These are phyloP conservation scores for Pungitius pungitius DNA, from an alignment of 2,113 vertebrate genomes.

Conservation along the genomic window DNA sequence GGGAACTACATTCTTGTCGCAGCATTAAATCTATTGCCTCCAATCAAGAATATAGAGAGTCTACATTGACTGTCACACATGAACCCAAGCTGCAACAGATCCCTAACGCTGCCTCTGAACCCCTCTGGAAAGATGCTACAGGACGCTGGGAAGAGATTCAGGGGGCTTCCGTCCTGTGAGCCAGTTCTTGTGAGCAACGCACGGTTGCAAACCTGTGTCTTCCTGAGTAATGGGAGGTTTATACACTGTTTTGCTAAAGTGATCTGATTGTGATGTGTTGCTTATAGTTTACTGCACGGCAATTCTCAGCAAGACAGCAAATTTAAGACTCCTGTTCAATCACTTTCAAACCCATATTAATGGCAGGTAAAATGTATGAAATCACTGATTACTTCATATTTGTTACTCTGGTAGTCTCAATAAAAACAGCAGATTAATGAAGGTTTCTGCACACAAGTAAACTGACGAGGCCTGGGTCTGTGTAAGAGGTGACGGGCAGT, in stretches of 20 bases:
- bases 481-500: conserved; percentile 3
- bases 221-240: too few species aligned
- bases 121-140: conserved; percentile 83
- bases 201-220: conserved; percentile 88
- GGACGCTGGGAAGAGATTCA: conserved; percentile 86
- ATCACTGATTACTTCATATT: not conserved
- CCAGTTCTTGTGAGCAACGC: conserved; percentile 86
- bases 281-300: not conserved
- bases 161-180: conserved; percentile 82
- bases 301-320: not conserved
- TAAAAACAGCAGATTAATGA: not conserved
- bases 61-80: not conserved
- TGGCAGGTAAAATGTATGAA: not conserved
- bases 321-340: not conserved
- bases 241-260: conserved; percentile 2
- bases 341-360: not conserved
- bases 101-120: conserved; percentile 57
- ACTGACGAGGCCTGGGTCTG: not conserved
- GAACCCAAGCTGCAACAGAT: conserved; percentile 23
- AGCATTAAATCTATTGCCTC: not conserved
- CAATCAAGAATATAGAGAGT: conserved; percentile 9
- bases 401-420: not conserved
- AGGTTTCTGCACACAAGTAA: not conserved
- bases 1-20: not conserved
- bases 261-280: not conserved